Evolutionary conservation across 2,113 vertebrate genomes (phyloP).

Genomic region (Turdus rufiventris): DNA sequence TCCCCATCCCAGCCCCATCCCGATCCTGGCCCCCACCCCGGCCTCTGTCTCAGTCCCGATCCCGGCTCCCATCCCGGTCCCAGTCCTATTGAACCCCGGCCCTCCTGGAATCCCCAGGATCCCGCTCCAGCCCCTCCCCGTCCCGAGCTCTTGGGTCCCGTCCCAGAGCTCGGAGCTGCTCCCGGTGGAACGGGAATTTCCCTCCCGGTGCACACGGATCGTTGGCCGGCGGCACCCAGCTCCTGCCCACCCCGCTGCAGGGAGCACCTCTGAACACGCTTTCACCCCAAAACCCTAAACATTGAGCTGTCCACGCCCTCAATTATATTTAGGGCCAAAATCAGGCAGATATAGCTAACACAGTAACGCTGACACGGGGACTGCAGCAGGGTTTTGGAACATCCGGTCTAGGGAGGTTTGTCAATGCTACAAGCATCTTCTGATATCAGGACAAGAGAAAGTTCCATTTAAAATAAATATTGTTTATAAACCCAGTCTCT

Average conservation of each 20-base stretch:
- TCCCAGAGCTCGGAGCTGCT: neutral
- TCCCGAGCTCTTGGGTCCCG: fast-evolving
- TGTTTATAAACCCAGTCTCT: neutral
- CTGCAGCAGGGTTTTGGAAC: neutral
- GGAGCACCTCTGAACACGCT: too few relatives aligned
- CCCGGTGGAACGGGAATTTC: neutral
- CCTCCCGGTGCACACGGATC: fast-evolving
- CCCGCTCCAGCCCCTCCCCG: neutral
- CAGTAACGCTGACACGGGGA: fast-evolving
- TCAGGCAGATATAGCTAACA: neutral
- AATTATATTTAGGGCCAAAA: neutral
- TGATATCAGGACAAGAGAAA: too few relatives aligned
- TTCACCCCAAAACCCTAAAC: too few relatives aligned
- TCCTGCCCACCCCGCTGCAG: neutral
- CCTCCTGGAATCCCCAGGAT: neutral
- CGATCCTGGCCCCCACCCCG: fast-evolving
- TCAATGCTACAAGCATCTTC: fast-evolving
- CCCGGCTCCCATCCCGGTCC: too few relatives aligned
- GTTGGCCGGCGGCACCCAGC: fast-evolving
- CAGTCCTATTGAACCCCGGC: too few relatives aligned
- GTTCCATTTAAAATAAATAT: neutral
- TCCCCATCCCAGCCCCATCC: neutral
- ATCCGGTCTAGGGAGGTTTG: neutral
- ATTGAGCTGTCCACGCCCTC: fast-evolving
- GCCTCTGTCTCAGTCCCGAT: too few relatives aligned